These are phyloP conservation scores for Epirrhoe alternata DNA, from an alignment of 2,888 invertebrate genomes.

Conservation along the genomic window DNA sequence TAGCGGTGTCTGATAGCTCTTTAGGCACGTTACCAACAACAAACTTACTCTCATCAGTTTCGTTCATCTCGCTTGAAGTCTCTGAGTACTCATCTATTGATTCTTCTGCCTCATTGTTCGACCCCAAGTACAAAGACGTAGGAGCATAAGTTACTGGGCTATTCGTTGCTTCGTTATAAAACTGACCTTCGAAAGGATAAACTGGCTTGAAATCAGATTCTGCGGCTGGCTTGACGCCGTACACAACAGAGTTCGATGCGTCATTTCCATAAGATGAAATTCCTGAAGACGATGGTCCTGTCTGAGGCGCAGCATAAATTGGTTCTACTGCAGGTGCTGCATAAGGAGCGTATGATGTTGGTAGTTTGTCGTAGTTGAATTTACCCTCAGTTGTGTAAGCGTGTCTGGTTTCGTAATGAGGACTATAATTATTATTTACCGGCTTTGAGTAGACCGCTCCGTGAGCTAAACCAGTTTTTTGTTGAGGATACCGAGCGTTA, in stretches of 20 bases:
- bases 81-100: constrained; percentile 65
- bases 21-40: constrained; percentile 88
- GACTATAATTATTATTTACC: constrained; percentile 70
- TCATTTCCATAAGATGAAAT: constrained; percentile 70
- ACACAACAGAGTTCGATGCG: constrained; percentile 71
- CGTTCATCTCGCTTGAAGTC: constrained; percentile 53
- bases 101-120: constrained; percentile 71
- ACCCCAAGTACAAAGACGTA: constrained; percentile 79
- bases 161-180: constrained; percentile 72
- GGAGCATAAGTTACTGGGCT: constrained; percentile 73
- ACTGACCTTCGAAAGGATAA: constrained; percentile 77
- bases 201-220: constrained; percentile 79
- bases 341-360: constrained; percentile 66
- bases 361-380: constrained; percentile 66
- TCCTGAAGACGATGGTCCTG: constrained; percentile 63
- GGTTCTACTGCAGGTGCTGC: constrained; percentile 72
- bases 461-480: constrained; percentile 80
- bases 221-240: constrained; percentile 74
- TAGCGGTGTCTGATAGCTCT: constrained; percentile 80
- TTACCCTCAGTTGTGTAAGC: constrained; percentile 74
- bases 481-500: constrained; percentile 75
- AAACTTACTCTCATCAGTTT: constrained; percentile 81
- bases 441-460: constrained; percentile 78
- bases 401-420: constrained; percentile 75
- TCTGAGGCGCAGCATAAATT: constrained; percentile 76